These are phyloP conservation scores for Pteromalus puparum DNA, from an alignment of 1,140 invertebrate species.

Conservation along the genomic window DNA sequence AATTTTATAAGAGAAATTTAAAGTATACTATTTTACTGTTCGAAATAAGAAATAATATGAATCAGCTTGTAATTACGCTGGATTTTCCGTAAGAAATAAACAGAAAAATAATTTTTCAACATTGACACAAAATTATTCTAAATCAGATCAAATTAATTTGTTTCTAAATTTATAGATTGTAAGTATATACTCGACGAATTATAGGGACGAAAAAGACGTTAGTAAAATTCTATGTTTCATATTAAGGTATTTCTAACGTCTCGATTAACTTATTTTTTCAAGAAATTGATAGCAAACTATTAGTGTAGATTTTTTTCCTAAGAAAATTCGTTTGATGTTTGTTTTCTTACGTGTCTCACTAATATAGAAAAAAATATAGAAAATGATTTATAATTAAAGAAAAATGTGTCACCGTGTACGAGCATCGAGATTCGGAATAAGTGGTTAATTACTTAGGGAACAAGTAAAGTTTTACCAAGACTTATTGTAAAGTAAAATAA, in stretches of 20 bases:
- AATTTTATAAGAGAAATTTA: background rate
- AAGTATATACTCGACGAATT: no score
- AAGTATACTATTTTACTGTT: background rate
- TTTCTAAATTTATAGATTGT: no score
- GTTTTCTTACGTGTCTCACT: background rate
- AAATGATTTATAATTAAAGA: background rate
- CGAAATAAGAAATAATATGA: background rate
- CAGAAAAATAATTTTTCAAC: background rate
- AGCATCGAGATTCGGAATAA: background rate
- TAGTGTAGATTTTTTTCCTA: background rate
- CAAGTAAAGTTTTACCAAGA: slow-evolving; percentile 36
- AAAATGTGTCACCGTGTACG: background rate
- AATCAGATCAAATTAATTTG: background rate
- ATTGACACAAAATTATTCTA: background rate
- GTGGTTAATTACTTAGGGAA: slow-evolving; percentile 33
- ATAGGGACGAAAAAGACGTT: background rate
- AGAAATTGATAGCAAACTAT: background rate
- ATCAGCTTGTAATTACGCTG: background rate
- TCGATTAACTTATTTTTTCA: background rate
- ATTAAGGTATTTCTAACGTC: background rate
- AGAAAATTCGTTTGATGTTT: background rate
- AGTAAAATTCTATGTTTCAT: background rate
- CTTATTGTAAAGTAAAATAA: slow-evolving; percentile 9
- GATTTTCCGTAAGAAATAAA: background rate
- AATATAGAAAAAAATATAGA: background rate